Conservation (phyloP, 2,113 vertebrate species). For the Pelvicachromis taeniatus region DNA sequence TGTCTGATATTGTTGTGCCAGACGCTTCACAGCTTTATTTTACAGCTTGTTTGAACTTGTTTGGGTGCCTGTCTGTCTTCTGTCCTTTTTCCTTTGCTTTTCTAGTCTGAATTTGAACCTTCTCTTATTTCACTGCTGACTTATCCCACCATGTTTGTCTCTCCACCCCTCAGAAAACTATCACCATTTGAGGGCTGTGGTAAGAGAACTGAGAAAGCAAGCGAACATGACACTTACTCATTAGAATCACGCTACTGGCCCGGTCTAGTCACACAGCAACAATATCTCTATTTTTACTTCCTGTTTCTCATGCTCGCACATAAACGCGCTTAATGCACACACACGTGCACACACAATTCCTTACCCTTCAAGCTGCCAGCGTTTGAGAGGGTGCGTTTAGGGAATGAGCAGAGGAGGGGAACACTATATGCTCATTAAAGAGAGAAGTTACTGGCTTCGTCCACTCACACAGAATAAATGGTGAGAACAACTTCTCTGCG, state of each 20-base stretch:
- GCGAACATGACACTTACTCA: constrained; percentile 21
- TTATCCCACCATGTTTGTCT: not conserved
- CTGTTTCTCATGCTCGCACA: not conserved
- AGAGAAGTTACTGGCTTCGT: constrained; percentile 41
- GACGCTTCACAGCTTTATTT: constrained; percentile 24
- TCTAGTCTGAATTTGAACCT: not conserved
- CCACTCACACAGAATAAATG: constrained; percentile 21
- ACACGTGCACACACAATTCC: not conserved
- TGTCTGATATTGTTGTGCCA: constrained; percentile 23
- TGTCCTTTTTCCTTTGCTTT: not conserved
- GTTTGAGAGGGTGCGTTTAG: constrained; percentile 6
- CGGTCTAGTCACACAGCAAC: constrained; percentile 8
- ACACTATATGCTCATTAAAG: constrained; percentile 52
- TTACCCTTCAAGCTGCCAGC: constrained; percentile 9
- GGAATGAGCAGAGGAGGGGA: constrained; percentile 24
- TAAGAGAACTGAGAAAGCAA: constrained; percentile 8
- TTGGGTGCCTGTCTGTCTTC: constrained; percentile 10
- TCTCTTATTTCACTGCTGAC: not conserved
- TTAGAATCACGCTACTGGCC: constrained; percentile 29
- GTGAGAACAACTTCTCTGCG: not conserved
- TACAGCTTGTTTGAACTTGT: constrained; percentile 30
- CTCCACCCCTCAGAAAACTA: not conserved
- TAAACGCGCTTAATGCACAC: not conserved
- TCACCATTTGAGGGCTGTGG: not conserved
- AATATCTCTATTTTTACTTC: constrained; percentile 3